Percentiles rank a stretch among this genome's conserved stretches.
phyloP scores from a whole-genome alignment of 2,797 vertebrate species.

The Ciconia nigra region DNA sequence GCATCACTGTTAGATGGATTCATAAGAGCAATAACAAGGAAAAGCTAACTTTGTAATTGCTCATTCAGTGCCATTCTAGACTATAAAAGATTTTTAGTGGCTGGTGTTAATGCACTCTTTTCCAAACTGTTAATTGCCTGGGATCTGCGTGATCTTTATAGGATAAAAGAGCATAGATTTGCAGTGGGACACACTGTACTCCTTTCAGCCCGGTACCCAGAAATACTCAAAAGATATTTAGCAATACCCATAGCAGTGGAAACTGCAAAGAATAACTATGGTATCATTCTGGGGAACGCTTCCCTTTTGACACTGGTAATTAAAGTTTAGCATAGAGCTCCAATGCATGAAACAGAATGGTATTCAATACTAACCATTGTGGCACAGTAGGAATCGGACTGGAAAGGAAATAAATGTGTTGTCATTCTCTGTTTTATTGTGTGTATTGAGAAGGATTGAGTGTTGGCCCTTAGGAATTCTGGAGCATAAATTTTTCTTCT shows the following conservation, averaged over 20 bases:
- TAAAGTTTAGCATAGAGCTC: not conserved
- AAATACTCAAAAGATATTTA: not conserved
- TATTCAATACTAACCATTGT: not conserved
- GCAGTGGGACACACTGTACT: not conserved
- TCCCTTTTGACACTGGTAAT: not conserved
- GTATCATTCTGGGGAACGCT: not conserved
- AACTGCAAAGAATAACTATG: not conserved
- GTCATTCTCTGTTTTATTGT: conserved; percentile 35
- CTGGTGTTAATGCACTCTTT: not conserved
- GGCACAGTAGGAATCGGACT: not conserved
- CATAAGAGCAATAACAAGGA: not conserved
- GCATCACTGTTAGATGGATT: not conserved
- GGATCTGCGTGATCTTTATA: not conserved
- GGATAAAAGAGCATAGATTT: not conserved
- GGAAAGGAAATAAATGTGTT: conserved; percentile 15
- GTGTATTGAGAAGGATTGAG: conserved; percentile 10
- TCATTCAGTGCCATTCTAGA: not conserved
- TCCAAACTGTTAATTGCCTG: not conserved
- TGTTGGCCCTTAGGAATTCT: conserved; percentile 37
- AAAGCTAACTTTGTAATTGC: not conserved
- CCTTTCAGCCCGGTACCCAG: not conserved
- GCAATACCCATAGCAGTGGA: not conserved
- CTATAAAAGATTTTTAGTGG: not conserved
- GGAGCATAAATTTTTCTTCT: conserved; percentile 22
- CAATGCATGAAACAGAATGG: not conserved